phyloP scores from a whole-genome alignment of 2,888 invertebrate species.

The Cataglyphis albicans region DNA sequence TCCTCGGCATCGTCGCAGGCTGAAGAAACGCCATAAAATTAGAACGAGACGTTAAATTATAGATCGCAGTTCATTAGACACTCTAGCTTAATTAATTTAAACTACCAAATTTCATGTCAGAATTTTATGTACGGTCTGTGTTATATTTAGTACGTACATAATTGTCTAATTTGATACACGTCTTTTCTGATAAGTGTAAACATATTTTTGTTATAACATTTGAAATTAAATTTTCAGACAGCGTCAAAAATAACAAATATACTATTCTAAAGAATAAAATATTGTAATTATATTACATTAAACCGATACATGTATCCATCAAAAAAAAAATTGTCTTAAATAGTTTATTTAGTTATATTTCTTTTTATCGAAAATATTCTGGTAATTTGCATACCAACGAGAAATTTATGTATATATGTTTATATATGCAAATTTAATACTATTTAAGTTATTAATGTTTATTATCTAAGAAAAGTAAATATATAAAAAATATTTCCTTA shows the following conservation, averaged over 20 bases:
- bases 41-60: constrained; percentile 28
- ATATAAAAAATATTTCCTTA: background rate
- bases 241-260: background rate
- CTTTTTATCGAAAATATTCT: background rate
- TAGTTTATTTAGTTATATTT: background rate
- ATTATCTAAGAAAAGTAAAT: background rate
- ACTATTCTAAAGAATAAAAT: background rate
- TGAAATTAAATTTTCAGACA: background rate
- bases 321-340: background rate
- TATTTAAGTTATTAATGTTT: background rate
- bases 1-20: background rate
- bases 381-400: background rate
- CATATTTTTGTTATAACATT: background rate
- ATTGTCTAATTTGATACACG: background rate
- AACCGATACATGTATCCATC: background rate
- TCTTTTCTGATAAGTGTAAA: background rate
- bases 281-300: background rate
- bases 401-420: background rate
- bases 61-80: background rate
- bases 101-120: background rate
- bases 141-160: constrained; percentile 12
- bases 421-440: background rate
- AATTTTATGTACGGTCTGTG: background rate
- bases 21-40: background rate
- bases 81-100: constrained; percentile 3